These are phyloP conservation scores for Leuciscus idus DNA, from an alignment of 2,113 vertebrate genomes.

Conservation along the genomic window DNA sequence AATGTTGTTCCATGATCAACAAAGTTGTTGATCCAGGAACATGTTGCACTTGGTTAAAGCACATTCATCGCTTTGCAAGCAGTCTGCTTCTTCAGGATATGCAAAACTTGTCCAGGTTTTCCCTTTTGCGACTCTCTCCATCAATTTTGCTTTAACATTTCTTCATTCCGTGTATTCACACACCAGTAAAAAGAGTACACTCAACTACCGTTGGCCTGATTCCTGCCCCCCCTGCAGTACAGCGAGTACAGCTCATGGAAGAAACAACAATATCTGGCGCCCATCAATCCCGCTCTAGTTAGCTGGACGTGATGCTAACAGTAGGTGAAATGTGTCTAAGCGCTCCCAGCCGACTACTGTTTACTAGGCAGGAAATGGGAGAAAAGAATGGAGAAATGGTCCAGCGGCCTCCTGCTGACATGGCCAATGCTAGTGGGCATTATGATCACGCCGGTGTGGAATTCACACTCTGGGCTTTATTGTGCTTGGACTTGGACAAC, in stretches of 20 bases:
- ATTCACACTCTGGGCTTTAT: conserved; percentile 17
- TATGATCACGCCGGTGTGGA: conserved; percentile 24
- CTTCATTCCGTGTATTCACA: background rate
- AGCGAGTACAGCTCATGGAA: conserved; percentile 23
- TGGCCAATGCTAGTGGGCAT: conserved; percentile 42
- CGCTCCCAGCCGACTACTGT: conserved; percentile 50
- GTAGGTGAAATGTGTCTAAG: conserved; percentile 36
- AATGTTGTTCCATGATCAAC: too few relatives aligned
- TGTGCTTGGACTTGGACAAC: background rate
- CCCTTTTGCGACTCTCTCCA: background rate
- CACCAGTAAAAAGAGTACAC: conserved; percentile 8
- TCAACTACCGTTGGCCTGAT: conserved; percentile 29
- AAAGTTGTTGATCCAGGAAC: too few relatives aligned
- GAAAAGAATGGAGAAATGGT: conserved; percentile 32
- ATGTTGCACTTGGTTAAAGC: too few relatives aligned
- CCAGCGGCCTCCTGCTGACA: conserved; percentile 35
- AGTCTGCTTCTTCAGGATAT: background rate
- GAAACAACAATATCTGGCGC: conserved; percentile 52
- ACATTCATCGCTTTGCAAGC: background rate
- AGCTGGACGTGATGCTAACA: background rate
- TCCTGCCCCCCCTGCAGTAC: conserved; percentile 21
- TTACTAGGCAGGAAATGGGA: conserved; percentile 30
- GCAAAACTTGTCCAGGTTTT: background rate
- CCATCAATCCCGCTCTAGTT: background rate
- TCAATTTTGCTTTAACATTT: background rate